Evolutionary conservation across 2,888 invertebrate species (phyloP), one percentile per base, ranked within the genome.

Genomic region (Phytoseiulus persimilis): DNA sequence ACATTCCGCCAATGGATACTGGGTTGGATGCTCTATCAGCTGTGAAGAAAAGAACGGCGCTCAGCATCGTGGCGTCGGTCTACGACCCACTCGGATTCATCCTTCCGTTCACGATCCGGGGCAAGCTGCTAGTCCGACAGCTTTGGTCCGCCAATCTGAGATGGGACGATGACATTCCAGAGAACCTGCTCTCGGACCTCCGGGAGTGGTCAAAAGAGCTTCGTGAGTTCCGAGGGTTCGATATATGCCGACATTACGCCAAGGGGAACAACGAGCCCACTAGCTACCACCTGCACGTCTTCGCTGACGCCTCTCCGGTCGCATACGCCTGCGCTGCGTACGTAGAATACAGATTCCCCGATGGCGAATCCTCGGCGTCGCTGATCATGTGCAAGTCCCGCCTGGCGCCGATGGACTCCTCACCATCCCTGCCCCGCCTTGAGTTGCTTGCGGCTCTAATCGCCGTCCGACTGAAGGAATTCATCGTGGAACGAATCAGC

Each of bases 91-190:
- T 91, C 31, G 92, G 91, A 9, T 90, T 91, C 18, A 31, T 90
- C n/a, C 89, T 83, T 0, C 90, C 90, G 33, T 90, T 90, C 32
- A 90, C 45, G 18, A 89, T 90, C 89, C 33, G 83, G 11, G 90
- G 90, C 0, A 92, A 91, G 87, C 90, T 91, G 1, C 46, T 92
- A 3, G 89, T 92, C n/a, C 91, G 92, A 90, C 46, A 91, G 6
- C 45, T 92, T 0, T 92, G 92, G 91, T 89, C 90, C 28, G 32
- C 83, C 11, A 90, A 90, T 0, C 2, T 91, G 2, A 90, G 45
- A 2, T 92, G 92, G 92, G 92, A 92, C 90, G 90, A 91, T 18
- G 32, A 83, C 0, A 83, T 92, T 23, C 90, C 91, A 14, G 90
- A 89, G n/a, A 65, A 33, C 11, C n/a, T 91, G 0, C 32, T n/a